phyloP scores from a whole-genome alignment of 2,113 vertebrate species.

The Melanostigma gelatinosum region DNA sequence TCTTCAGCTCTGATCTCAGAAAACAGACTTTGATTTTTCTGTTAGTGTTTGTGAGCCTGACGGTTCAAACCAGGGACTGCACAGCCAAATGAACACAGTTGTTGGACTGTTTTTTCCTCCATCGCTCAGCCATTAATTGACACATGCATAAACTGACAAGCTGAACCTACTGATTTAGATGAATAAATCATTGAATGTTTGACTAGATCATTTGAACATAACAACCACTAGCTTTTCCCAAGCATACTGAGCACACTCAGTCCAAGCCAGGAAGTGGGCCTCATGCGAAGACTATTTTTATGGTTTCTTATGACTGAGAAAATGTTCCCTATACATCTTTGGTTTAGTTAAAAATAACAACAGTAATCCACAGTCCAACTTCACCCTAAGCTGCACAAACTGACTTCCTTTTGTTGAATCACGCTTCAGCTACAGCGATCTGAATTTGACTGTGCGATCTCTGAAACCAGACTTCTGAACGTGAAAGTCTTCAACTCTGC shows the following conservation, averaged over 20 bases:
- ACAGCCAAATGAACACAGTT: neutral
- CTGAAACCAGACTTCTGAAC: slow-evolving; percentile 1
- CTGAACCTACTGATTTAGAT: neutral
- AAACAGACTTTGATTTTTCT: slow-evolving; percentile 13
- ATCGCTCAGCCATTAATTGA: neutral
- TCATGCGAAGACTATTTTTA: neutral
- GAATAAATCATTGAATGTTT: slow-evolving; percentile 13
- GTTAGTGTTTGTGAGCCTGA: neutral
- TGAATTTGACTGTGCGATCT: slow-evolving; percentile 21
- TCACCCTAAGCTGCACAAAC: neutral
- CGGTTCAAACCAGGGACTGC: slow-evolving; percentile 8
- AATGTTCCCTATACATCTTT: slow-evolving; percentile 23
- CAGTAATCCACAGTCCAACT: neutral
- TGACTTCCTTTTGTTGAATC: neutral
- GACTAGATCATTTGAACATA: neutral
- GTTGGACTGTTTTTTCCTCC: neutral
- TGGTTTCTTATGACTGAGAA: neutral
- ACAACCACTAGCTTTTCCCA: neutral
- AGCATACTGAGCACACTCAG: neutral
- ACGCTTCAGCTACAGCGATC: neutral
- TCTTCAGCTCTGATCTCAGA: slow-evolving; percentile 5
- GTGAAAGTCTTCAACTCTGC: neutral
- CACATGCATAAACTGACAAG: neutral
- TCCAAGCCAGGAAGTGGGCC: neutral
- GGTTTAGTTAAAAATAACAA: slow-evolving; percentile 26